phyloP scores from a whole-genome alignment of 2,797 vertebrate genomes.

The Lacerta bilineata region DNA sequence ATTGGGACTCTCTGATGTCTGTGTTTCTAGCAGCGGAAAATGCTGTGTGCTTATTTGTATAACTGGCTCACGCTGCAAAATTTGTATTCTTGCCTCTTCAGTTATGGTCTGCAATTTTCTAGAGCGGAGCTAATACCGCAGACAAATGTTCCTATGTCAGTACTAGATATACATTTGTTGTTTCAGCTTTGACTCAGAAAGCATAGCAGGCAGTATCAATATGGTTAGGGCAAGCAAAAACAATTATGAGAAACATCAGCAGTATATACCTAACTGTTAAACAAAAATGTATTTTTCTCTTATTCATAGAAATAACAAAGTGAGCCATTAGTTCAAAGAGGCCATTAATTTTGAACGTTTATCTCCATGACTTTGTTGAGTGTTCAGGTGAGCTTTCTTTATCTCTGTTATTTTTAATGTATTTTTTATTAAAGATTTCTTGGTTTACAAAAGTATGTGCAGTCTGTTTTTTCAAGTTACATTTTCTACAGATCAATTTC shows the following conservation, averaged over 20 bases:
- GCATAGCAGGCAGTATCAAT: neutral
- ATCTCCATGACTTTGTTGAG: neutral
- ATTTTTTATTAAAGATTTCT: too few relatives aligned
- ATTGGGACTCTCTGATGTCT: neutral
- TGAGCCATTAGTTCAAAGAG: neutral
- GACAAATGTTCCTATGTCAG: neutral
- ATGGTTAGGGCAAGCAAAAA: constrained; percentile 6
- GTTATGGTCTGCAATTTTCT: constrained; percentile 1
- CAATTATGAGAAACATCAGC: neutral
- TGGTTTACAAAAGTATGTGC: too few relatives aligned
- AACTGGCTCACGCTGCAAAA: neutral
- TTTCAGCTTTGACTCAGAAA: constrained; percentile 17
- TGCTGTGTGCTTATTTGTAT: neutral
- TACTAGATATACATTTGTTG: neutral
- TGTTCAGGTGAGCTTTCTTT: neutral
- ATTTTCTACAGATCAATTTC: too few relatives aligned
- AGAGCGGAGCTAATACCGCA: constrained; percentile 9
- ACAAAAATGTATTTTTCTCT: neutral
- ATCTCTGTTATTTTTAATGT: too few relatives aligned
- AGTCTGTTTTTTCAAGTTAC: too few relatives aligned
- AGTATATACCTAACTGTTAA: neutral
- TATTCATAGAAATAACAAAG: neutral
- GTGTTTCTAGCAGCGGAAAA: neutral
- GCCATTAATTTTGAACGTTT: neutral
- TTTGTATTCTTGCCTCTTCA: constrained; percentile 12